phyloP scores from a whole-genome alignment of 1,140 invertebrate species.

The Theocolax elegans region DNA sequence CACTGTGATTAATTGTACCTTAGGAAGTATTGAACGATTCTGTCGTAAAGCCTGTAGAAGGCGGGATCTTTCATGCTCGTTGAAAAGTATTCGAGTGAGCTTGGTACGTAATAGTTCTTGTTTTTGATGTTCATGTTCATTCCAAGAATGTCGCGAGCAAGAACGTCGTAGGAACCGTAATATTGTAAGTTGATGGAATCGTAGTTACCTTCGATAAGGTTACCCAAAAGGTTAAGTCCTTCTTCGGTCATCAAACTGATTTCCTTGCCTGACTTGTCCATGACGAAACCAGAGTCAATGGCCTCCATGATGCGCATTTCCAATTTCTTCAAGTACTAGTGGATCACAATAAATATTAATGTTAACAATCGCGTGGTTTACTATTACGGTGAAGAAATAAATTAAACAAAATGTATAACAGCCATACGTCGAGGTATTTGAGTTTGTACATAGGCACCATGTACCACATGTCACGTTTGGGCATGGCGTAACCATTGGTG shows the following conservation, averaged over 20 bases:
- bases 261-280: conserved; percentile 58
- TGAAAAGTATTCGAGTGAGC: conserved; percentile 54
- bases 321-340: conserved; percentile 17
- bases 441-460: conserved; percentile 55
- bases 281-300: conserved; percentile 73
- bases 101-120: conserved; percentile 57
- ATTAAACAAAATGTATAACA: no score
- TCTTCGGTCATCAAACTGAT: conserved; percentile 54
- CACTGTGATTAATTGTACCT: no score
- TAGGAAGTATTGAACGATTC: conserved; percentile 62
- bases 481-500: conserved; percentile 75
- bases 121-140: conserved; percentile 51
- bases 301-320: conserved; percentile 66
- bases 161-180: conserved; percentile 67
- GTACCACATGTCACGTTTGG: conserved; percentile 62
- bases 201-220: conserved; percentile 74
- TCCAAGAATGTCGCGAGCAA: conserved; percentile 58
- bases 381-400: no score
- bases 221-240: conserved; percentile 72
- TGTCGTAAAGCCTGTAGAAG: conserved; percentile 67
- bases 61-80: conserved; percentile 67
- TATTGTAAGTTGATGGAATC: conserved; percentile 74
- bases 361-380: no score
- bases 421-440: conserved; percentile 19
- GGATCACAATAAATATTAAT: no score